Percentiles rank a stretch among this genome's conserved stretches.
Conservation (phyloP, 2,888 invertebrate genomes). For the Timema podura region DNA sequence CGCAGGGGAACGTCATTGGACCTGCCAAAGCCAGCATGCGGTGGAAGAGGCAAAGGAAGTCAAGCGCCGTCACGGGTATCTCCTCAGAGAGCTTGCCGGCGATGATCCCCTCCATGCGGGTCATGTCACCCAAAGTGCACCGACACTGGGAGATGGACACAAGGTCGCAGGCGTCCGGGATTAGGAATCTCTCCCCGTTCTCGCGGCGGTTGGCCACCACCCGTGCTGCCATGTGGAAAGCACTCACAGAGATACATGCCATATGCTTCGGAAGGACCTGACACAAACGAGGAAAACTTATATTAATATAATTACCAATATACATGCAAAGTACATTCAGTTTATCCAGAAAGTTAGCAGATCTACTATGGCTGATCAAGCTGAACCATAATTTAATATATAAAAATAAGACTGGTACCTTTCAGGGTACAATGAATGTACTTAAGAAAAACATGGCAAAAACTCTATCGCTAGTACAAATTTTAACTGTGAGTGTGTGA, state of each 20-base stretch:
- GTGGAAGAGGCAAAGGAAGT: constrained; percentile 65
- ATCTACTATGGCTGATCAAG: no score
- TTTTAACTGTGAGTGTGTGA: no score
- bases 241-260: constrained; percentile 81
- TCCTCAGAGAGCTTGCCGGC: constrained; percentile 68
- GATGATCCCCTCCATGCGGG: constrained; percentile 81
- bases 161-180: constrained; percentile 52
- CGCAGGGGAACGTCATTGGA: constrained; percentile 54
- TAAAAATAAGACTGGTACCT: no score
- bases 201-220: constrained; percentile 46
- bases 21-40: constrained; percentile 54
- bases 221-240: constrained; percentile 77
- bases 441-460: no score
- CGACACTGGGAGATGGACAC: constrained; percentile 69
- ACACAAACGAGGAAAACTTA: constrained; percentile 22
- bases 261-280: constrained; percentile 73
- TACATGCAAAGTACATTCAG: no score
- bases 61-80: constrained; percentile 59
- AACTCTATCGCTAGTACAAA: no score
- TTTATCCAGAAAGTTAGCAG: no score
- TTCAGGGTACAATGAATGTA: no score
- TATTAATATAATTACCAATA: no score
- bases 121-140: constrained; percentile 78
- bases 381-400: no score
- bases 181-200: constrained; percentile 28